These are phyloP conservation scores for Tursiops truncatus DNA, from an alignment of 2,113 vertebrate genomes.

Conservation along the genomic window DNA sequence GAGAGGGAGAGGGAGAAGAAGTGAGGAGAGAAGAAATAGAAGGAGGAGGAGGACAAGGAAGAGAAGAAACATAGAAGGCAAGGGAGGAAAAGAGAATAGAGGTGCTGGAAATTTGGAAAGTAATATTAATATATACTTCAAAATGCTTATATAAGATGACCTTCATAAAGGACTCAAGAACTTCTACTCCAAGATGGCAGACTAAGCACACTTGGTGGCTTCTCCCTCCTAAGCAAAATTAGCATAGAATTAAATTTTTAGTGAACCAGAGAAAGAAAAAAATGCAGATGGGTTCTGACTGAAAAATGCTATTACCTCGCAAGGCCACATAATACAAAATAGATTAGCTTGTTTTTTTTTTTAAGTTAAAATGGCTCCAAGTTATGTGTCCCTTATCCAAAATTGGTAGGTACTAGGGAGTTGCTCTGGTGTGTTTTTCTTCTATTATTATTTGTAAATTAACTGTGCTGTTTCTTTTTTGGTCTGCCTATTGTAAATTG, in stretches of 20 bases:
- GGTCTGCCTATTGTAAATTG: not conserved
- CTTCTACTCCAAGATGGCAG: not conserved
- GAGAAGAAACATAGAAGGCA: not conserved
- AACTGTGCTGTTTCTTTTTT: not conserved
- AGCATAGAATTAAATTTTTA: not conserved
- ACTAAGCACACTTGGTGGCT: not conserved
- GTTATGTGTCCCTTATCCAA: not conserved
- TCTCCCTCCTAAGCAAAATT: not conserved
- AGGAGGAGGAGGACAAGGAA: not conserved
- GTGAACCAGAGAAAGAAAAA: not conserved
- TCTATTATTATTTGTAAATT: not conserved
- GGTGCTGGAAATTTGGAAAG: not conserved
- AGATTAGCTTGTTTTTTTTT: not conserved
- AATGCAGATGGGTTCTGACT: not conserved
- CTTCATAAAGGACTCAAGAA: not conserved
- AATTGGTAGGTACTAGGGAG: not conserved
- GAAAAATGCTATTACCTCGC: not conserved
- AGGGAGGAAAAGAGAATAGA: not conserved
- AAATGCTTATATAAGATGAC: not conserved
- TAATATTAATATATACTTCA: not conserved
- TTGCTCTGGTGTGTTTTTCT: not conserved
- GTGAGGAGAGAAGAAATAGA: accelerated
- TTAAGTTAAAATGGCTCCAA: not conserved
- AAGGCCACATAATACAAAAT: not conserved
- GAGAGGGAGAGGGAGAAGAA: not conserved